These are phyloP conservation scores for Eupithecia vulgata DNA, from an alignment of 2,888 invertebrate species.

Conservation along the genomic window DNA sequence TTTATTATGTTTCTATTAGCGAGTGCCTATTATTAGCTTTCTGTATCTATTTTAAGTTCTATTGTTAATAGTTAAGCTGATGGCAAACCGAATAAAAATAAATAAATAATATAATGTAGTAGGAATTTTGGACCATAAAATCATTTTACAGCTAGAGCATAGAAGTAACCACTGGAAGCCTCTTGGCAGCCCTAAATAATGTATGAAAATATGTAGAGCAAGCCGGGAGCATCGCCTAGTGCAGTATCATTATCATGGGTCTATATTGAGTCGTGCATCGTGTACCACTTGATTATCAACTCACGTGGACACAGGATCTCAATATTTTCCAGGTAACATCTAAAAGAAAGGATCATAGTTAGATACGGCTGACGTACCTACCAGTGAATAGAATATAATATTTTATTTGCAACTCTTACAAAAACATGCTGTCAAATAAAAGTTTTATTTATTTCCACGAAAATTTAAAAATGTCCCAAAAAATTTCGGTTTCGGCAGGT, in stretches of 20 bases:
- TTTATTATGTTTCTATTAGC: too few species aligned
- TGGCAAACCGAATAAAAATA: too few species aligned
- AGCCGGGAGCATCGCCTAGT: constrained; percentile 53
- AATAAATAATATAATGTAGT: too few species aligned
- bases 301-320: constrained; percentile 26
- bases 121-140: neutral
- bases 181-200: constrained; percentile 15
- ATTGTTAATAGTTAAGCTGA: too few species aligned
- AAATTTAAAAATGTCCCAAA: too few species aligned
- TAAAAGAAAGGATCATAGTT: neutral
- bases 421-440: too few species aligned
- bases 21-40: too few species aligned
- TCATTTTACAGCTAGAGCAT: neutral
- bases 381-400: neutral
- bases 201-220: constrained; percentile 17
- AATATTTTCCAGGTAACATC: constrained; percentile 20
- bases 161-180: neutral
- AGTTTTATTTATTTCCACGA: too few species aligned
- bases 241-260: constrained; percentile 54
- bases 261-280: constrained; percentile 67
- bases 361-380: neutral
- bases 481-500: too few species aligned
- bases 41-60: too few species aligned
- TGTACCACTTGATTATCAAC: constrained; percentile 53
- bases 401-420: too few species aligned